Percentiles rank a stretch among this genome's conserved stretches.
These are phyloP conservation scores for Lasioglossum vierecki DNA, from an alignment of 2,888 invertebrate species.

Conservation along the genomic window DNA sequence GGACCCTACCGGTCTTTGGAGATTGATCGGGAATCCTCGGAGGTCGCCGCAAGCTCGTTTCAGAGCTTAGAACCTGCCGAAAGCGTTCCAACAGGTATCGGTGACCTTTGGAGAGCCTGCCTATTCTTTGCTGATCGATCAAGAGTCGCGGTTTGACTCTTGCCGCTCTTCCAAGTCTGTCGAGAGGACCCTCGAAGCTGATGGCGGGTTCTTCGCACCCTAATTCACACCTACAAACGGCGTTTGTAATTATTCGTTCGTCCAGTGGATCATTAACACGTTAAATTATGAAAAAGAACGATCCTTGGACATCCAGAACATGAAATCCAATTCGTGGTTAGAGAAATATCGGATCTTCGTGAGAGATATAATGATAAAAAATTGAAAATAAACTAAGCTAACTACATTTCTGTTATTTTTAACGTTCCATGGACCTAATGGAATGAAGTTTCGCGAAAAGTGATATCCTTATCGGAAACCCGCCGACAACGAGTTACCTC, in stretches of 20 bases:
- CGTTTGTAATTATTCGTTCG: not conserved
- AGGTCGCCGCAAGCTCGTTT: not conserved
- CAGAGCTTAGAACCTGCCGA: not conserved
- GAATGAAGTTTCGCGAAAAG: conserved; percentile 1
- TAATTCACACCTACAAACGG: not conserved
- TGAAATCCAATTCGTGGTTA: not conserved
- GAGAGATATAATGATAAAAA: too few species aligned
- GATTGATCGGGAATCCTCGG: not conserved
- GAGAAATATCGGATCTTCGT: too few species aligned
- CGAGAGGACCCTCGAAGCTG: not conserved
- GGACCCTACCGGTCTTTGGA: not conserved
- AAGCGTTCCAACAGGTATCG: conserved; percentile 1
- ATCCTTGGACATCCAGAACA: not conserved
- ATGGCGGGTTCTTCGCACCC: not conserved
- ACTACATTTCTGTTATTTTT: not conserved
- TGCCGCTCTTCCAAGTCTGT: not conserved
- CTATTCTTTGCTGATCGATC: not conserved
- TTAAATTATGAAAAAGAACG: not conserved
- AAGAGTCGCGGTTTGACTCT: not conserved
- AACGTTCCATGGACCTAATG: not conserved
- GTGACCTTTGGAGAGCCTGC: not conserved
- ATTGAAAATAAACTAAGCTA: too few species aligned
- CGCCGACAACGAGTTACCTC: not conserved
- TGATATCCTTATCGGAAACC: not conserved
- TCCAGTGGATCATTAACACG: not conserved